Base-by-base conservation (phyloP, 2,113 vertebrate genomes). In the Cottus gobio region DNA sequence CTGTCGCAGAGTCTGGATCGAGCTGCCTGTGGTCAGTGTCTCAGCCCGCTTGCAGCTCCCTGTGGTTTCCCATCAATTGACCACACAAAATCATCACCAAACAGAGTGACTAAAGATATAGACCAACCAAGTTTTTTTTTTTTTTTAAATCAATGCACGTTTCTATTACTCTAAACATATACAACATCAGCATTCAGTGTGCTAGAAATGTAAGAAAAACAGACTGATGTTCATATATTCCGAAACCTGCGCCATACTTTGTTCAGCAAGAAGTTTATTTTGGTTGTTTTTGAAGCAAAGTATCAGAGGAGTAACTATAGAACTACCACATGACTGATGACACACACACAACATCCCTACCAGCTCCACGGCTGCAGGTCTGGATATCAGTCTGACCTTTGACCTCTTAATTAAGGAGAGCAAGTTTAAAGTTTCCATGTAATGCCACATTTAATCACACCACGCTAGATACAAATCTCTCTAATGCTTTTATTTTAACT, bases 1-100 rank as follows among this genome's bases (percentile, higher is more conserved):
- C 86, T 94, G 91, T 94, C 93, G 83, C 91, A 87, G 89, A 82
- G 89, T 91, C 90, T 87, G 89, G 85, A 91, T 85, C 16, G 24
- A 76, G 80, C 88, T 87, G 91, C 91, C 87, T 94, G 89, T 93
- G 90, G 89, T 90, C 86, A 88, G 86, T 87, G 83, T 91, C 88
- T 91, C 85, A 63, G 81, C 85, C 80, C 56, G 82, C 81, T 78
- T 79, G 84, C 30, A 83, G 46, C 84, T 73, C 85, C 68, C 71
- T 85, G 86, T 7, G 85, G 86, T 91, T 89, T 73, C 72, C 86
- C 84, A 72, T 77, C 88, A 71, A 61, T 82, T 80, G 68, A 26
- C 62, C 48, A 7, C 57, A 77, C 79, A 77, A 66, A 87, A 71
- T 85, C 84, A 77, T 77, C 80, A 0, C 65, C 77, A 65, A 84